phyloP scores from a whole-genome alignment of 2,888 invertebrate genomes.

The Drosophila engyochracea region DNA sequence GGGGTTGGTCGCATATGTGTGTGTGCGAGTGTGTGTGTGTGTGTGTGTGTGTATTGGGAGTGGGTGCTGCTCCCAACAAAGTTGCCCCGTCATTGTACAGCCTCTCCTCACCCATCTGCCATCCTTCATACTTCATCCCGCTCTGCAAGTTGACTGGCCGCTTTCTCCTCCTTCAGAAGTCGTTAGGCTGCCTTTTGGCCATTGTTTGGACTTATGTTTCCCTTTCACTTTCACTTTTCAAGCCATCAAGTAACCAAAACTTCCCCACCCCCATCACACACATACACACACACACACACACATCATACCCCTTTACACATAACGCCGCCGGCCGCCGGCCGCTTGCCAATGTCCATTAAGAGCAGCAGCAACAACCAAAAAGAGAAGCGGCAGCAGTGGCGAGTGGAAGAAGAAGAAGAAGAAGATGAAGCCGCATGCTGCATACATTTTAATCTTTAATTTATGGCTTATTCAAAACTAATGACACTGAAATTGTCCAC shows the following conservation, averaged over 20 bases:
- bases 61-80: conserved; percentile 13
- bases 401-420: conserved; percentile 11
- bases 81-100: conserved; percentile 62
- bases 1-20: conserved; percentile 59
- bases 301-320: not conserved
- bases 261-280: not conserved
- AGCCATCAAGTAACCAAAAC: conserved; percentile 30
- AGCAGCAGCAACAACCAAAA: conserved; percentile 10
- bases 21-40: conserved; percentile 11
- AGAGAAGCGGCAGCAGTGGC: not conserved
- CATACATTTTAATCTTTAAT: conserved; percentile 78
- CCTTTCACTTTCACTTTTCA: conserved; percentile 61
- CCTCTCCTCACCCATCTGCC: not conserved
- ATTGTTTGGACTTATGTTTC: conserved; percentile 75
- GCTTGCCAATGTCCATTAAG: conserved; percentile 44
- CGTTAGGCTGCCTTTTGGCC: conserved; percentile 70
- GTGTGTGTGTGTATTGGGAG: conserved; percentile 11
- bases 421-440: conserved; percentile 46
- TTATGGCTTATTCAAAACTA: conserved; percentile 81
- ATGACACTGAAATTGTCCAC: conserved; percentile 76
- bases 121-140: not conserved
- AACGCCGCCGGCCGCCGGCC: conserved; percentile 11
- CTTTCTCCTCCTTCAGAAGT: conserved; percentile 32
- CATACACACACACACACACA: not conserved
- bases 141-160: not conserved